Base-by-base conservation (phyloP, 1,140 invertebrate genomes). In the Doryteuthis pealeii region DNA sequence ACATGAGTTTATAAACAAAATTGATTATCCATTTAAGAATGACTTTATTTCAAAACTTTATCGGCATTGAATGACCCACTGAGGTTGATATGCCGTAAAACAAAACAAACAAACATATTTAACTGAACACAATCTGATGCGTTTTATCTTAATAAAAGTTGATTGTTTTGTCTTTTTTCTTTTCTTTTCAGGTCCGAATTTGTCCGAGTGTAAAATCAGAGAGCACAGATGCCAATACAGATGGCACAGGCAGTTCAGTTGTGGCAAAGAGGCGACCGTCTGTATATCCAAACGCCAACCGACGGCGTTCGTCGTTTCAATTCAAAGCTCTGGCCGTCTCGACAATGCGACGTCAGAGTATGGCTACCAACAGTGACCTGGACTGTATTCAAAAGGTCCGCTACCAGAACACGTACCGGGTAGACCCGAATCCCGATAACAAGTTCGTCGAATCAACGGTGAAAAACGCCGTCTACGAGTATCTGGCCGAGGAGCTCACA, bases 171-270 rank as follows among this genome's bases (percentile, higher is more conserved):
- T 62, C 2, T 62, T 62, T 62, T 6, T 28, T 22, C 6, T 62
- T 15, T 62, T 22, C 18, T 62, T 62, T 22, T 6, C 18, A 62
- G 54, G 54, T 62, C 54, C 54, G 54, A 2, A 62, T 62, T 62
- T 62, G 54, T 62, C 54, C 54, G 10, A 62, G 54, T 62, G 54
- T 62, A 22, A 62, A 62, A 28, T 62, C 54, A n/a, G 54, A 62
- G 2, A 28, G 18, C 54, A 62, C 54, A 0, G 54, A 62, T 62
- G 54, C 22, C 2, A 62, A 22, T 0, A 62, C 54, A 12, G 54
- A 62, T 8, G 54, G 54, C 22, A 40, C 35, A 10, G 18, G 54
- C 6, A 62, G 26, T 22, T 22, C 54, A 12, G 18, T 28, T 28
- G 26, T n/a, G 18, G 22, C 18, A 6, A 62, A 62, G 26, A 22